phyloP scores from a whole-genome alignment of 2,888 invertebrate species.

The Frankliniella intonsa region DNA sequence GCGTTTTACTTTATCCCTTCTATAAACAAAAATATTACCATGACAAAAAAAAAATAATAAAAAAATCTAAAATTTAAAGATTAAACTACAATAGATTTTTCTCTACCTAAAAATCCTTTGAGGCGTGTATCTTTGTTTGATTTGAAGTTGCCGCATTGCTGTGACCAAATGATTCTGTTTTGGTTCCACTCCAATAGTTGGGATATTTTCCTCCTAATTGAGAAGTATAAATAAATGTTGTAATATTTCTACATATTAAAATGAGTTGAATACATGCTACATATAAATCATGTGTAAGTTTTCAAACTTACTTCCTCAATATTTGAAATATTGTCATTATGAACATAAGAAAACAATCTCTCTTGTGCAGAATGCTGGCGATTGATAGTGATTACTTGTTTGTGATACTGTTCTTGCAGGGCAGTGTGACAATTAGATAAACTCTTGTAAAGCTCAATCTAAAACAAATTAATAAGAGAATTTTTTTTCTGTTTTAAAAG shows the following conservation, averaged over 20 bases:
- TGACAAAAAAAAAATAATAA: neutral
- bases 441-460: constrained; percentile 47
- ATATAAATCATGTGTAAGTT: neutral
- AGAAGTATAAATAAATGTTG: neutral
- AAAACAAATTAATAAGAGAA: neutral
- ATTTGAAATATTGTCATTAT: constrained; percentile 51
- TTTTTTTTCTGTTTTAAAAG: too few relatives aligned
- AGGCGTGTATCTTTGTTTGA: neutral
- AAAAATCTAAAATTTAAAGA: neutral
- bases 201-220: constrained; percentile 13
- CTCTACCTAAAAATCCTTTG: neutral
- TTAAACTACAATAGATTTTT: too few relatives aligned
- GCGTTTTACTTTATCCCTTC: neutral
- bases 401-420: constrained; percentile 55
- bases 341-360: constrained; percentile 55
- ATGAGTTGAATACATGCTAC: neutral
- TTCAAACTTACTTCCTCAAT: constrained; percentile 29
- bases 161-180: neutral
- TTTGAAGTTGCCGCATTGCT: neutral
- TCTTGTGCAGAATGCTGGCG: constrained; percentile 36
- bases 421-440: constrained; percentile 59
- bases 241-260: neutral
- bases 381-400: constrained; percentile 43
- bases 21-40: neutral
- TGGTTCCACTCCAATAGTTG: neutral